phyloP scores from a whole-genome alignment of 2,113 vertebrate genomes.

The Oophaga pumilio region DNA sequence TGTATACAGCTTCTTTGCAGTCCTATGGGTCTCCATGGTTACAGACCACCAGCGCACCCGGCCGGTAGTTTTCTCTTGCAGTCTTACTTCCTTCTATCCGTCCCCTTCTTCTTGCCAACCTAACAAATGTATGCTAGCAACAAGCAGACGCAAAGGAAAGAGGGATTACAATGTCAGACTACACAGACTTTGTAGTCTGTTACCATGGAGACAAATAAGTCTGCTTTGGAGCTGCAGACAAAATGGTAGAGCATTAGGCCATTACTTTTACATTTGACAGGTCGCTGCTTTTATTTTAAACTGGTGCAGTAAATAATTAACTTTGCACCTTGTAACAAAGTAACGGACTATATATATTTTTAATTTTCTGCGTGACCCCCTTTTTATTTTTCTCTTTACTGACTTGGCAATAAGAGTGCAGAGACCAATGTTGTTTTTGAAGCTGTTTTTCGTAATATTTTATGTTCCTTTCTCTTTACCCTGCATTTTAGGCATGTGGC shows the following conservation, averaged over 20 bases:
- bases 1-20: background rate
- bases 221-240: background rate
- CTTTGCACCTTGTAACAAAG: slow-evolving; percentile 11
- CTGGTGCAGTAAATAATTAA: background rate
- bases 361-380: background rate
- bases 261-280: background rate
- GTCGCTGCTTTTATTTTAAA: background rate
- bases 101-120: background rate
- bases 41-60: background rate
- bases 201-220: background rate
- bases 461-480: background rate
- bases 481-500: background rate
- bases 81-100: too few relatives aligned
- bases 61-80: too few relatives aligned
- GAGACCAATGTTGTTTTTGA: slow-evolving; percentile 8
- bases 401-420: slow-evolving; percentile 50
- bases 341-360: background rate
- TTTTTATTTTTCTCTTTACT: slow-evolving; percentile 7
- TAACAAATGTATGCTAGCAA: background rate
- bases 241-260: background rate
- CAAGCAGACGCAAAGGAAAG: background rate
- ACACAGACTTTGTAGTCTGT: background rate
- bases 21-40: background rate
- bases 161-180: background rate
- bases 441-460: slow-evolving; percentile 23